Conservation (phyloP, 1,140 invertebrate genomes). For the Drosophila kikkawai region DNA sequence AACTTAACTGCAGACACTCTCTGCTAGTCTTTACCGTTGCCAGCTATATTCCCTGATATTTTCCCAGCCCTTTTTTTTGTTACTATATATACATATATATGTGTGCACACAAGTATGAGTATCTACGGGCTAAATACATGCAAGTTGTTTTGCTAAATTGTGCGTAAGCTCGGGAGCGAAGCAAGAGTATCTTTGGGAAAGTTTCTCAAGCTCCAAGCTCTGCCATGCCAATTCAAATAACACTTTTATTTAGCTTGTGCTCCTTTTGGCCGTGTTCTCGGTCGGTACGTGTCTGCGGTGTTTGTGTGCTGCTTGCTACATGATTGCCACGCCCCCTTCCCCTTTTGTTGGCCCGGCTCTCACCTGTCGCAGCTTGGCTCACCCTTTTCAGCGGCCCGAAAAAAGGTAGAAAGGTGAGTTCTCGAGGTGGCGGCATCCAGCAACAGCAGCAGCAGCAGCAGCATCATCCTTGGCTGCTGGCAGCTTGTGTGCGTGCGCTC, state of each 20-base stretch:
- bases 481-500: constrained; percentile 80
- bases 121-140: constrained; percentile 75
- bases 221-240: constrained; percentile 79
- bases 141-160: constrained; percentile 82
- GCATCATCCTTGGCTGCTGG: constrained; percentile 61
- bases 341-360: constrained; percentile 41
- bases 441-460: constrained; percentile 21
- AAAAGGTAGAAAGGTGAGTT: constrained; percentile 12
- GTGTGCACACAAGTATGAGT: constrained; percentile 18
- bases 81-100: neutral
- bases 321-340: constrained; percentile 63
- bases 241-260: constrained; percentile 76
- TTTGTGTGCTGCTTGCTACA: constrained; percentile 68
- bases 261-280: constrained; percentile 30
- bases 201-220: constrained; percentile 80
- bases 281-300: constrained; percentile 72
- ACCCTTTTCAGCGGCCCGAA: constrained; percentile 11
- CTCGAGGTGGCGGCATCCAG: constrained; percentile 11
- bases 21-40: constrained; percentile 1
- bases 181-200: constrained; percentile 51
- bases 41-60: constrained; percentile 5
- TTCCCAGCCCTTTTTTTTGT: constrained; percentile 1
- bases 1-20: constrained; percentile 65
- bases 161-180: constrained; percentile 64
- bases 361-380: constrained; percentile 58